A percentile compares a stretch with the other conserved stretches of the same genome.
Evolutionary conservation across 2,888 invertebrate genomes (phyloP).

Genomic region (Microplitis deprimator): DNA sequence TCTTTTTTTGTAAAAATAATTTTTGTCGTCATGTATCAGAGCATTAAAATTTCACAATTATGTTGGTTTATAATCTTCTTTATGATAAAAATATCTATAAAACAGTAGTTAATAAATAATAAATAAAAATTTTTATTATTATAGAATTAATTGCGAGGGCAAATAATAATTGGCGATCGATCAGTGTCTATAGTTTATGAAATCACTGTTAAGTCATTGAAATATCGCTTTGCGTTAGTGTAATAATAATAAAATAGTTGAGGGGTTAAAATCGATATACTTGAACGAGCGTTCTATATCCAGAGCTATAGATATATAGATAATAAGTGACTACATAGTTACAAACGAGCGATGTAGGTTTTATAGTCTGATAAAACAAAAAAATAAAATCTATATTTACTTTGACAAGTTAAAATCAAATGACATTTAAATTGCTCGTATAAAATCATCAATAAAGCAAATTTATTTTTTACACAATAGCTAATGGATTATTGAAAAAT

Average conservation of each 20-base stretch:
- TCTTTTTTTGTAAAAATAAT: too few species aligned
- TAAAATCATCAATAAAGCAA: background rate
- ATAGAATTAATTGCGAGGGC: background rate
- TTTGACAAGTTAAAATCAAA: background rate
- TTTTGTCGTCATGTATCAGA: too few species aligned
- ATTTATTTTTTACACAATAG: background rate
- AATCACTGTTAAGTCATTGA: slow-evolving; percentile 15
- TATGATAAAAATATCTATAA: background rate
- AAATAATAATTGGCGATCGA: background rate
- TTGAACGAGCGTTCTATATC: slow-evolving; percentile 16
- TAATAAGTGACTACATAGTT: background rate
- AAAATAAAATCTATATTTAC: slow-evolving; percentile 10
- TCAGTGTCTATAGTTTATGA: slow-evolving; percentile 17
- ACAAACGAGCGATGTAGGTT: background rate
- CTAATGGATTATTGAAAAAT: too few species aligned
- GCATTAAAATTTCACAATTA: too few species aligned
- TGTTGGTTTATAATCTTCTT: too few species aligned
- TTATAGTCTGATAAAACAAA: background rate
- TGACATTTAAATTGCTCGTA: background rate
- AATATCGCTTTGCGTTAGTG: slow-evolving; percentile 17
- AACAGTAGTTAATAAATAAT: background rate
- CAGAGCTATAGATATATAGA: background rate
- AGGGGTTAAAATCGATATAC: slow-evolving; percentile 22
- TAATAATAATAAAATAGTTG: slow-evolving; percentile 26
- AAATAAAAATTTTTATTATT: background rate